These are phyloP conservation scores for Calonectris borealis DNA, from an alignment of 2,113 vertebrate genomes.

Conservation along the genomic window DNA sequence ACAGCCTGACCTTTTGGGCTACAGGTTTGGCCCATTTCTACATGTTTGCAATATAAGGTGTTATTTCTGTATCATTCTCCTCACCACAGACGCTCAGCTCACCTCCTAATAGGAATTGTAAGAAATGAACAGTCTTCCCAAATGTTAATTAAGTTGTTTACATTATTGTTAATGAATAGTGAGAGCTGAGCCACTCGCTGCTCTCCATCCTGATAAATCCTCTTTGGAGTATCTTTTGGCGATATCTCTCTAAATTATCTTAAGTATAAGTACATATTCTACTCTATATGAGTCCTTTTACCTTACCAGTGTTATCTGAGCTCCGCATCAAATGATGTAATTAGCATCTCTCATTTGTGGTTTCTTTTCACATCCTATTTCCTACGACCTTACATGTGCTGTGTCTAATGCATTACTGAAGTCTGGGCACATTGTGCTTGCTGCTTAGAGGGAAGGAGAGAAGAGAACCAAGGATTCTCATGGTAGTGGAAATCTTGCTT, in stretches of 20 bases:
- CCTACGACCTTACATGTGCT: background rate
- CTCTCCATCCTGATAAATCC: background rate
- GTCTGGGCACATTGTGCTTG: background rate
- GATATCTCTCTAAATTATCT: background rate
- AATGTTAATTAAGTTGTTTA: conserved; percentile 7
- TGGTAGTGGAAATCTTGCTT: background rate
- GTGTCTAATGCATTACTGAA: background rate
- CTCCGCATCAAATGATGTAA: background rate
- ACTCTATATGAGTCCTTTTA: background rate
- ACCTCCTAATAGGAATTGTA: background rate
- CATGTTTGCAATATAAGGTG: background rate
- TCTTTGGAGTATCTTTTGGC: background rate
- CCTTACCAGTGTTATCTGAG: background rate
- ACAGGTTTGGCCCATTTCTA: background rate
- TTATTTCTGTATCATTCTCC: background rate
- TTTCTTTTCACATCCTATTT: background rate
- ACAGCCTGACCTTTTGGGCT: background rate
- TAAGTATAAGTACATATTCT: background rate
- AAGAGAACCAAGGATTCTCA: background rate
- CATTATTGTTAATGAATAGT: background rate
- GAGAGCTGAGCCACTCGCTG: background rate
- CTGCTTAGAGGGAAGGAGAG: background rate
- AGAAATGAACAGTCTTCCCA: background rate
- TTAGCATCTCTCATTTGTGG: background rate
- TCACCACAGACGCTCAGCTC: background rate